Conservation (phyloP, 2,113 vertebrate species). For the Ctenomys sociabilis region DNA sequence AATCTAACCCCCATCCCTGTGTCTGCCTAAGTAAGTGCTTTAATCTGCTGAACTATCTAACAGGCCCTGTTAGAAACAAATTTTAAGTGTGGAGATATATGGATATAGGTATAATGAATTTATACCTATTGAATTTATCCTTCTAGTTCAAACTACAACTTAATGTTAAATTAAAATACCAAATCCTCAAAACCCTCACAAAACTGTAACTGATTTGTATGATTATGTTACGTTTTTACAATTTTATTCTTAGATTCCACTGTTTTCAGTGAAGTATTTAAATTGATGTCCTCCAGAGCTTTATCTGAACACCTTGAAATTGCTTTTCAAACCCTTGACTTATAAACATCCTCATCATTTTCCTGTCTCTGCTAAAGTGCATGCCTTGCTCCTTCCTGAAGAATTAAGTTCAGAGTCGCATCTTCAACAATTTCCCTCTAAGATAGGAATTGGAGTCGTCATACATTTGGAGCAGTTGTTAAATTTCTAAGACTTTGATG, state of each 20-base stretch:
- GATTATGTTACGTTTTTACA: neutral
- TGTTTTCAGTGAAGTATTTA: neutral
- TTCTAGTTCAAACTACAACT: neutral
- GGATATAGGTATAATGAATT: neutral
- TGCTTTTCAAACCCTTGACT: neutral
- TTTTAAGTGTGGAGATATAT: neutral
- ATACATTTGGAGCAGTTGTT: neutral
- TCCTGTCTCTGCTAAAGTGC: neutral
- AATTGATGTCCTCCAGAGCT: neutral
- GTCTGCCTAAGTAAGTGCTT: too few relatives aligned
- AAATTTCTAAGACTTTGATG: neutral
- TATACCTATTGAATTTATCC: neutral
- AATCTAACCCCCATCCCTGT: too few relatives aligned
- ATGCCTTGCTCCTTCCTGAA: neutral
- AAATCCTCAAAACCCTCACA: neutral
- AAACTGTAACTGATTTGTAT: neutral
- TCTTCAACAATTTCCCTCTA: rapidly evolving
- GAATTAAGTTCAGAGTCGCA: neutral
- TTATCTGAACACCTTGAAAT: neutral
- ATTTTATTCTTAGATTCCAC: neutral
- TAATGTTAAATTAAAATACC: neutral
- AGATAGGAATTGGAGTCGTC: neutral
- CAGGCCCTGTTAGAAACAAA: neutral
- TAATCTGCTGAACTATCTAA: too few relatives aligned
- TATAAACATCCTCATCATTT: neutral